Percentiles rank a stretch among this genome's conserved stretches.
These are phyloP conservation scores for Agrypnus murinus DNA, from an alignment of 2,888 invertebrate genomes.

Conservation along the genomic window DNA sequence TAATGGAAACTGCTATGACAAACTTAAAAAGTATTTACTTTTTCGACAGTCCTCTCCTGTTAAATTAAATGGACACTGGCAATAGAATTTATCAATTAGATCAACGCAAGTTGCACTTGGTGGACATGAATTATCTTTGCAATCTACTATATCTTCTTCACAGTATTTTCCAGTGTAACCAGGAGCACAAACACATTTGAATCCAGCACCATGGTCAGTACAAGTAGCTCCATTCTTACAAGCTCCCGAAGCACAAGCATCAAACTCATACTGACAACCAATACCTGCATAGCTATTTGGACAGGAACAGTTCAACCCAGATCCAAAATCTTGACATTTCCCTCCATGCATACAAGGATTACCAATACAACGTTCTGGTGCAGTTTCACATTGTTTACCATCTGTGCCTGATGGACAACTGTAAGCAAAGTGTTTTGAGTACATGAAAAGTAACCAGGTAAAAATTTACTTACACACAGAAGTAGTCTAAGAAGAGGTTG, in stretches of 20 bases:
- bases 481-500: slow-evolving; percentile 91
- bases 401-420: slow-evolving; percentile 96
- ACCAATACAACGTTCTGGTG: slow-evolving; percentile 95
- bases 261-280: slow-evolving; percentile 95
- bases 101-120: slow-evolving; percentile 95
- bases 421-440: too few relatives aligned
- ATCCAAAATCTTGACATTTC: slow-evolving; percentile 96
- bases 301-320: slow-evolving; percentile 95
- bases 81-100: slow-evolving; percentile 92
- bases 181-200: slow-evolving; percentile 89
- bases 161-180: slow-evolving; percentile 88
- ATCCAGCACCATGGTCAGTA: slow-evolving; percentile 88
- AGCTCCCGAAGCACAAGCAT: slow-evolving; percentile 91
- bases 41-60: slow-evolving; percentile 98
- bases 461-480: slow-evolving; percentile 86
- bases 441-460: too few relatives aligned
- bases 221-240: slow-evolving; percentile 96
- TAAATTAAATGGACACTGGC: slow-evolving; percentile 97
- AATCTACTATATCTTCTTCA: slow-evolving; percentile 92
- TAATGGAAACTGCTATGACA: too few relatives aligned
- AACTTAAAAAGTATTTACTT: slow-evolving; percentile 85
- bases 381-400: slow-evolving; percentile 97
- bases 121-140: slow-evolving; percentile 95
- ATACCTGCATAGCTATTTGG: slow-evolving; percentile 86
- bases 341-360: slow-evolving; percentile 97